Percentiles rank a stretch among this genome's conserved stretches.
phyloP scores from a whole-genome alignment of 2,113 vertebrate species.

The Acrocephalus arundinaceus region DNA sequence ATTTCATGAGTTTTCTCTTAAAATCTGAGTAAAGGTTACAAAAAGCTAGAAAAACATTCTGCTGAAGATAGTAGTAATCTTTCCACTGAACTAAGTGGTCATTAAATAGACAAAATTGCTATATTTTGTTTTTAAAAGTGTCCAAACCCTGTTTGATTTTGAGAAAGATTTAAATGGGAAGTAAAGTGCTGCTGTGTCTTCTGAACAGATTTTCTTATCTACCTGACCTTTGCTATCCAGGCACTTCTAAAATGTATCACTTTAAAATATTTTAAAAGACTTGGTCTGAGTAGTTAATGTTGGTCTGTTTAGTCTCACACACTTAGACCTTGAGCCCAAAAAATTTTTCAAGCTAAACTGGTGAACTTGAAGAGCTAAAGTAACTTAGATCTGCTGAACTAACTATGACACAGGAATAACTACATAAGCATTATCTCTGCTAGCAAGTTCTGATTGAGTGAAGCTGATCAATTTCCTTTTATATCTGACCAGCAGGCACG shows the following conservation, averaged over 20 bases:
- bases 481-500: background rate
- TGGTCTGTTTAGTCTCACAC: background rate
- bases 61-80: background rate
- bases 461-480: background rate
- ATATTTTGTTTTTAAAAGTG: background rate
- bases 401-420: background rate
- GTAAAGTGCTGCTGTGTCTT: background rate
- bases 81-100: background rate
- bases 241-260: background rate
- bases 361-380: background rate
- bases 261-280: background rate
- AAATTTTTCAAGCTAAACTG: background rate
- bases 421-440: background rate
- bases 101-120: background rate
- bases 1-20: background rate
- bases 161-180: background rate
- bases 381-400: background rate
- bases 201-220: background rate
- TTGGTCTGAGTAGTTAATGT: background rate
- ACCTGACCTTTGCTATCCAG: background rate
- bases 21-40: background rate
- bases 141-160: background rate
- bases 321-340: background rate
- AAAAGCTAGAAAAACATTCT: background rate
- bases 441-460: background rate